Base-by-base conservation (phyloP, 2,797 vertebrate genomes). In the Lemur catta region DNA sequence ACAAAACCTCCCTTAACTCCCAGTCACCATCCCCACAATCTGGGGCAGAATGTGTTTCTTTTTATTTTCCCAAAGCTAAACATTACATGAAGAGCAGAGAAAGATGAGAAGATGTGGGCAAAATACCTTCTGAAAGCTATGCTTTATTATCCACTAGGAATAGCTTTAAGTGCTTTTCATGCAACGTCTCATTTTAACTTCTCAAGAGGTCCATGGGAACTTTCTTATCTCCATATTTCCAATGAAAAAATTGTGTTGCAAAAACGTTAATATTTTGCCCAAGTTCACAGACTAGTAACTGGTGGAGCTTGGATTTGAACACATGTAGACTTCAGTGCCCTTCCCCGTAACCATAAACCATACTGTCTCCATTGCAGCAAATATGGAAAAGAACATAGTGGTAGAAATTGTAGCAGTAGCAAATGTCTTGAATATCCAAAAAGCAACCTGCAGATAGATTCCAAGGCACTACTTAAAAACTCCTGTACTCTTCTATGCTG, bases 51-150 rank as follows among this genome's bases (percentile, higher is more conserved):
- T 10, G 6, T 63, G 30, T 24, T 89, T 84, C 18, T 41, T 82
- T 85, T 59, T 76, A 18, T 94, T 94, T 78, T 78, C 52, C 46
- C 75, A 71, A 69, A 86, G 61, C 38, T 93, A 84, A 74, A 65
- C 14, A 41, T 82, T 61, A 43, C 46, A n/a, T 14, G 24, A 50
- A 46, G 24, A 84, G 43, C 72, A 87, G 63, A 26, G 30, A 71
- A 86, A 80, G 46, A 57, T 33, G 26, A 80, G 18, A 72, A 69
- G 35, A 71, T 61, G 1, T 65, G 59, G 2, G 20, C n/a, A 82
- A 48, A 65, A 86, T 8, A 35, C 1, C 41, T 72, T 81, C 80
- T 52, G 80, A 92, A 38, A 78, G 11, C n/a, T 94, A 18, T 65
- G 30, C n/a, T 65, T 95, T 93, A 41, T 24, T 79, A 48, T 28